Conservation (phyloP, 2,797 vertebrate genomes). For the Pangasius larnaudii region DNA sequence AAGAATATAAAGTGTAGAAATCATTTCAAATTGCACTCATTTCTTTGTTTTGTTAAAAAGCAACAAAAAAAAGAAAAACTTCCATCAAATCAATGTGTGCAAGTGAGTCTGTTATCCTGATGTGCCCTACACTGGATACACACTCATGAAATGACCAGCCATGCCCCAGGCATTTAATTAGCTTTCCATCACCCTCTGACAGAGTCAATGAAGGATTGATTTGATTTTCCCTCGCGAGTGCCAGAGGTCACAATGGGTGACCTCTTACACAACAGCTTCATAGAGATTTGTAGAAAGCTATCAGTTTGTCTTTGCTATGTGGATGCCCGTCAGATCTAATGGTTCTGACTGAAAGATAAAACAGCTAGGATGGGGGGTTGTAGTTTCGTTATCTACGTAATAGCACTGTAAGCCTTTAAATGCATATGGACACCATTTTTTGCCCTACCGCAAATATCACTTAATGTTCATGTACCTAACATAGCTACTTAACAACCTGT, state of each 20-base stretch:
- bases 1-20: background rate
- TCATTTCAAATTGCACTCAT: background rate
- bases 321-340: background rate
- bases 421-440: background rate
- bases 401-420: background rate
- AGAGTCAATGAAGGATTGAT: slow-evolving; percentile 79
- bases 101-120: slow-evolving; percentile 49
- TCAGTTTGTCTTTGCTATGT: slow-evolving; percentile 17
- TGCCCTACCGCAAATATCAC: background rate
- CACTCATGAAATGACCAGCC: slow-evolving; percentile 71
- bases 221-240: slow-evolving; percentile 77
- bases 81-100: slow-evolving; percentile 36
- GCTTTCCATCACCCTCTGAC: slow-evolving; percentile 76
- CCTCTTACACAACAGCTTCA: slow-evolving; percentile 68
- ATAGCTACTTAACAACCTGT: background rate
- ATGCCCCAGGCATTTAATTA: slow-evolving; percentile 78
- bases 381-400: background rate
- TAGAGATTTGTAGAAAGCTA: slow-evolving; percentile 24
- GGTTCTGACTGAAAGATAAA: slow-evolving; percentile 11
- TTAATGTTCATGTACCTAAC: background rate
- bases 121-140: slow-evolving; percentile 37
- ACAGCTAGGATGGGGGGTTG: background rate
- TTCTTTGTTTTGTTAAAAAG: background rate
- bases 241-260: slow-evolving; percentile 72
- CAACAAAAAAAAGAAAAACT: background rate